These are phyloP conservation scores for Scleropages formosus DNA, from an alignment of 2,797 vertebrate genomes.

Conservation along the genomic window DNA sequence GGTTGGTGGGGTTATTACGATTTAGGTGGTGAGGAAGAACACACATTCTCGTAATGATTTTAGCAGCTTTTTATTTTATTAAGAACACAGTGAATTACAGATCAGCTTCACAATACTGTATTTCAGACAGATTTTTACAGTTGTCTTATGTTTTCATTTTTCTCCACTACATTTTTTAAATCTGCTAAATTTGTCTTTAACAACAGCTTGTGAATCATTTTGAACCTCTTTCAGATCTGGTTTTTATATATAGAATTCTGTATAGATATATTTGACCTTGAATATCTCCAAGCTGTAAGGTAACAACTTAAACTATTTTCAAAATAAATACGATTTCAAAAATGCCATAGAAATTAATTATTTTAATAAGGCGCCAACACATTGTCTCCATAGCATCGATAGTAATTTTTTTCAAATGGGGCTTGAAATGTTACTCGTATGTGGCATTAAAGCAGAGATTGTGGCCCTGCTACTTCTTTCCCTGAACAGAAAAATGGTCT, in stretches of 20 bases:
- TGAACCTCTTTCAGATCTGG: neutral
- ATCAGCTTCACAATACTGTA: neutral
- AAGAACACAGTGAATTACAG: neutral
- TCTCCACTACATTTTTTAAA: neutral
- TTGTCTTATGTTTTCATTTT: neutral
- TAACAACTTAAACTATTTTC: constrained; percentile 7
- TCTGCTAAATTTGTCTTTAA: constrained; percentile 12
- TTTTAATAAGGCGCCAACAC: constrained; percentile 20
- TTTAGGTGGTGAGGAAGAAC: too few species aligned
- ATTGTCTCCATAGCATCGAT: neutral
- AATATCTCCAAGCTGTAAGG: neutral
- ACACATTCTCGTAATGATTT: neutral
- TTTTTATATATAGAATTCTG: constrained; percentile 4
- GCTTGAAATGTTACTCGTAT: neutral
- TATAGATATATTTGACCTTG: constrained; percentile 8
- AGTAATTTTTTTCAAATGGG: neutral
- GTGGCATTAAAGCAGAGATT: constrained; percentile 8
- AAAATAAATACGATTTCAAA: constrained; percentile 16
- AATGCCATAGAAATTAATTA: neutral
- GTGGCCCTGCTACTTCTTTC: too few species aligned
- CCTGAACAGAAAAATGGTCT: neutral
- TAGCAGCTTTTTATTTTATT: neutral
- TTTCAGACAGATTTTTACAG: constrained; percentile 6
- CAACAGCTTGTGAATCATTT: neutral
- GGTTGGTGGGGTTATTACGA: too few species aligned